Evolutionary conservation across 2,888 invertebrate genomes (phyloP).

Genomic region (Meta bourneti): DNA sequence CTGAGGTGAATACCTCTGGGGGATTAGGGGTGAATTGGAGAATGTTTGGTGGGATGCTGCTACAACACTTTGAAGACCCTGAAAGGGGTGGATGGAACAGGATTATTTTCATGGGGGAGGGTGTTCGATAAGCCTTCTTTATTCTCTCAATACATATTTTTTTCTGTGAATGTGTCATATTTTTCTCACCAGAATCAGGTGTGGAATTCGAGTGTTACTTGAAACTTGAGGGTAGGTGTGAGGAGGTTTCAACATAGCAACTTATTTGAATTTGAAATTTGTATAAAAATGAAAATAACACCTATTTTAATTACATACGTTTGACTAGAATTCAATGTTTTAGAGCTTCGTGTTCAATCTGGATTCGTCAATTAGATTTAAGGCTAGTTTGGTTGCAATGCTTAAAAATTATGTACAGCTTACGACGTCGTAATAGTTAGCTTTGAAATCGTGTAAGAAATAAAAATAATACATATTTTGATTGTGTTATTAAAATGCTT

Average conservation of each 20-base stretch:
- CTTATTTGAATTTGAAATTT: too few relatives aligned
- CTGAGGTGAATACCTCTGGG: slow-evolving; percentile 21
- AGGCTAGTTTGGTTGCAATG: too few relatives aligned
- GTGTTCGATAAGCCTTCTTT: neutral
- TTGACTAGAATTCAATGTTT: too few relatives aligned
- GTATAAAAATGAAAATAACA: too few relatives aligned
- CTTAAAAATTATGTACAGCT: too few relatives aligned
- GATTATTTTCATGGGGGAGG: slow-evolving; percentile 23
- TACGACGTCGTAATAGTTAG: too few relatives aligned
- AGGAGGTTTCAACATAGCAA: neutral
- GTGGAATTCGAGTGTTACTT: neutral
- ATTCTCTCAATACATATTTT: slow-evolving; percentile 15
- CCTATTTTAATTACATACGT: too few relatives aligned
- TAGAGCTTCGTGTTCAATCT: too few relatives aligned
- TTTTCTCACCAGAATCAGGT: slow-evolving; percentile 5
- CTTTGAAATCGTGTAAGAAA: too few relatives aligned
- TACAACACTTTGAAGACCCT: slow-evolving; percentile 51
- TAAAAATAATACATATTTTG: too few relatives aligned
- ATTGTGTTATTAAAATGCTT: too few relatives aligned
- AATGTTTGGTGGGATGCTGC: slow-evolving; percentile 17
- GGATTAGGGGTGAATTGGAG: slow-evolving; percentile 13
- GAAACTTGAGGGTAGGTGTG: neutral
- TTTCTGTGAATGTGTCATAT: slow-evolving; percentile 25
- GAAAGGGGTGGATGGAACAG: neutral
- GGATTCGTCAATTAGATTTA: too few relatives aligned